phyloP scores from a whole-genome alignment of 2,888 invertebrate species.

The Polietes domitor region DNA sequence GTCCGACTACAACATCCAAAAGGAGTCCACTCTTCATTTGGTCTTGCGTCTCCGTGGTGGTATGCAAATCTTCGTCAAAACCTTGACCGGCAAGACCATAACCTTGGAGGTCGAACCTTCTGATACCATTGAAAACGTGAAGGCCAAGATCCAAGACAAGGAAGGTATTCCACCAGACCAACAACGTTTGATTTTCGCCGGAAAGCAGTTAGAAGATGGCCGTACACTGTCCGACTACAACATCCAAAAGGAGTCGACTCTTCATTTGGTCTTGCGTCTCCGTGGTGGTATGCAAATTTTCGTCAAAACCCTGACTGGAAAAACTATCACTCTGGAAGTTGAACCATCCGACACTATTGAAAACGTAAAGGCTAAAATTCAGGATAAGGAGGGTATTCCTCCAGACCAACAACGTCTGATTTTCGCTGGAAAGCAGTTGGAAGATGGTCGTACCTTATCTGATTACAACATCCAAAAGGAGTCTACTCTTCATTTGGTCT shows the following conservation, averaged over 20 bases:
- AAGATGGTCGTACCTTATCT: no score
- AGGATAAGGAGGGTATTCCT: no score
- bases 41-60: conserved; percentile 67
- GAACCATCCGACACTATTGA: no score
- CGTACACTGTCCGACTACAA: conserved; percentile 66
- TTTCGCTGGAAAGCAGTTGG: no score
- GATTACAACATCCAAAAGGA: no score
- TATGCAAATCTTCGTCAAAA: conserved; percentile 68
- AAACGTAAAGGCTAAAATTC: no score
- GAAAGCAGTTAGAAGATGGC: conserved; percentile 67
- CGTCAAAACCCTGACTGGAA: conserved; percentile 65
- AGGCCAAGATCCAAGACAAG: conserved; percentile 68
- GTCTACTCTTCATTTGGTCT: no score
- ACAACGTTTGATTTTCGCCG: conserved; percentile 68
- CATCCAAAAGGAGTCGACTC: conserved; percentile 69
- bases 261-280: conserved; percentile 72
- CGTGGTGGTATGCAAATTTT: conserved; percentile 67
- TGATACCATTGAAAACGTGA: conserved; percentile 67
- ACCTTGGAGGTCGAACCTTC: conserved; percentile 68
- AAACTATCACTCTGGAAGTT: conserved; percentile 32
- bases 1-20: conserved; percentile 68
- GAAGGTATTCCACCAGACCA: conserved; percentile 69
- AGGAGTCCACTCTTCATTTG: conserved; percentile 66
- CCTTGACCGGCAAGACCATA: conserved; percentile 65
- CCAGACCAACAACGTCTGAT: no score